A percentile compares a stretch with the other conserved stretches of the same genome.
Conservation (phyloP, 2,888 invertebrate species). For the Exephanes ischioxanthus region DNA sequence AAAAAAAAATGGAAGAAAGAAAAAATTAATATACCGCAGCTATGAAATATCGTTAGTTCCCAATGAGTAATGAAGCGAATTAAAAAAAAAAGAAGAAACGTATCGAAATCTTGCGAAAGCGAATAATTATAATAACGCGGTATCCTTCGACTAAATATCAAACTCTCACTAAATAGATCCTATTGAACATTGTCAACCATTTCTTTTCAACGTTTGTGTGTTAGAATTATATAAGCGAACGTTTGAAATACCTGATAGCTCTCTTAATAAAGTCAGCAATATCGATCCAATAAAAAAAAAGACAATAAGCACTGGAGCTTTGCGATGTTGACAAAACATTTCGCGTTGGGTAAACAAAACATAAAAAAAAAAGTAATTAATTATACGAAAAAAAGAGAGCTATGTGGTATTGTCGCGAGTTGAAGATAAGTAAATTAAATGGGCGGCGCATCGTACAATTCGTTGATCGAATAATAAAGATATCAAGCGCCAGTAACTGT, state of each 20-base stretch:
- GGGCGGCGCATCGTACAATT: slow-evolving; percentile 55
- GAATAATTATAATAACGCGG: slow-evolving; percentile 50
- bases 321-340: slow-evolving; percentile 23
- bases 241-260: slow-evolving; percentile 52
- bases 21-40: slow-evolving; percentile 20
- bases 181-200: slow-evolving; percentile 79
- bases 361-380: slow-evolving; percentile 1
- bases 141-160: slow-evolving; percentile 67
- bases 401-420: slow-evolving; percentile 51
- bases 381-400: slow-evolving; percentile 37
- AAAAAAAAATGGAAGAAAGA: slow-evolving; percentile 18
- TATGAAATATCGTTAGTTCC: slow-evolving; percentile 46
- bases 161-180: slow-evolving; percentile 65
- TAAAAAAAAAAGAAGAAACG: not conserved
- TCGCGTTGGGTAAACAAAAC: slow-evolving; percentile 6
- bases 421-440: slow-evolving; percentile 39
- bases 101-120: slow-evolving; percentile 34
- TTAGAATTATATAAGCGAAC: slow-evolving; percentile 70
- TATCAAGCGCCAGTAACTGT: slow-evolving; percentile 45
- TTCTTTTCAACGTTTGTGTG: slow-evolving; percentile 79
- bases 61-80: slow-evolving; percentile 59
- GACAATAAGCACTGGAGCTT: not conserved
- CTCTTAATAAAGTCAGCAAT: slow-evolving; percentile 35
- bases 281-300: slow-evolving; percentile 12
- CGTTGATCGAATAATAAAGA: slow-evolving; percentile 57